Evolutionary conservation across 2,797 vertebrate genomes (phyloP), one percentile per base, ranked within the genome.

Genomic region (Gymnopithys bicolor): DNA sequence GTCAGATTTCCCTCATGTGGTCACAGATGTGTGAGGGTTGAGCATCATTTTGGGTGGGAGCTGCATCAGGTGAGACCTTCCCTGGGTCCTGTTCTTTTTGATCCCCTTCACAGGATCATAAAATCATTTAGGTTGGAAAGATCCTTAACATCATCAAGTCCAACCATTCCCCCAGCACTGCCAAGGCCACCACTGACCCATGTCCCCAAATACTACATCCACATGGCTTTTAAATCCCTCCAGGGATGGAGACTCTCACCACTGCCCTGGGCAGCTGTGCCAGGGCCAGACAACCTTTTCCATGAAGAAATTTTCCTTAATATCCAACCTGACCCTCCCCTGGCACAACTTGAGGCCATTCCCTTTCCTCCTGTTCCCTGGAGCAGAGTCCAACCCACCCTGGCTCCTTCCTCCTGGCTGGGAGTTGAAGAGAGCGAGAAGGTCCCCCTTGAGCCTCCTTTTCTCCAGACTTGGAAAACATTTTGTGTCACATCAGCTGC

Each of bases 21-120:
- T 10, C 48, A 6, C 13, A 55, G 66, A 13, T 12, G 1, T 0
- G 0, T 1, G 35, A 13, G 5, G 35, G 5, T 17, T 9, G 4
- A 23, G 37, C 7, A 6, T 28, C 33, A 0, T n/a, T 62, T 28
- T 16, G 37, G 43, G 71, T 60, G 90, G 84, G 4, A 33, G 58
- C 17, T 18, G 45, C 19, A 1, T 33, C 30, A 24, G 10, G 45
- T 2, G 68, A 66, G 46, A 13, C 14, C 27, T 39, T 22, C 0
- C 0, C 3, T 16, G 51, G 7, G 15, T 60, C 28, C 25, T 49
- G 32, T 13, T 55, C 32, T 17, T 68, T 28, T 23, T 33, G 28
- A 32, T 75, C 4, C 3, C 5, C 30, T 43, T 62, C 18, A 3
- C 2, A 4, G 49, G 24, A 23, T 52, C 6, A 1, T 3, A 9